Evolutionary conservation across 2,888 invertebrate genomes (phyloP), one percentile per base, ranked within the genome.

Genomic region (Drosophila quinaria): DNA sequence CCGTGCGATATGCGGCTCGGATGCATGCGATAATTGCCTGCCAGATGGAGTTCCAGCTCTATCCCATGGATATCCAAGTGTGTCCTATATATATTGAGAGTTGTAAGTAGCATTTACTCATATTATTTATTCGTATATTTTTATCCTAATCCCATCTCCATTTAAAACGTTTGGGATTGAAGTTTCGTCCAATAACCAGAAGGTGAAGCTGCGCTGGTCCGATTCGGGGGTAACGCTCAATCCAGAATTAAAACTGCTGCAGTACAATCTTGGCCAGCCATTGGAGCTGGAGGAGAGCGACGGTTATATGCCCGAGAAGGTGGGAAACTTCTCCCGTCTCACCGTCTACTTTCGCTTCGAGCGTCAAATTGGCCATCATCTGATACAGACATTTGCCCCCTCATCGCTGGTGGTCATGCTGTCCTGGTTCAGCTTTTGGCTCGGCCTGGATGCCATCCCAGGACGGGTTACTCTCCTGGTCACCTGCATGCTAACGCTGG

Each of bases 361-460:
- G 92, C 94, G 97, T 10, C 96, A 97, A 92, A 96, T 97, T 58
- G 97, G 97, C 0, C 97, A 97, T 91, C 97, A 97, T 89, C 92
- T 97, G 55, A 97, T 97, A 75, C 97, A 97, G 92, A 96, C 97
- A 8, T 97, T 97, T 91, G 96, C 96, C 1, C 97, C 97, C 0
- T 97, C 97, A 2, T 95, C 96, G 0, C 92, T 97, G 33, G 96
- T 97, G 8, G 97, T 97, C 10, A 95, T 96, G 94, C 91, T 97
- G 8, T 97, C 96, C 3, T 97, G 97, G 97, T 97, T 97, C 91
- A 96, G 97, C 88, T 97, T 97, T 91, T 97, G 97, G 97, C 92
- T 97, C 31, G 97, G 96, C 51, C 92, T 97, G 81, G 97, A 97
- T 88, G 97, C 97, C 0, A 96, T 97, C 55, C 97, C 97, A 2